Base-by-base conservation (phyloP, 2,888 invertebrate species). In the Drosophila parthenogenetica region DNA sequence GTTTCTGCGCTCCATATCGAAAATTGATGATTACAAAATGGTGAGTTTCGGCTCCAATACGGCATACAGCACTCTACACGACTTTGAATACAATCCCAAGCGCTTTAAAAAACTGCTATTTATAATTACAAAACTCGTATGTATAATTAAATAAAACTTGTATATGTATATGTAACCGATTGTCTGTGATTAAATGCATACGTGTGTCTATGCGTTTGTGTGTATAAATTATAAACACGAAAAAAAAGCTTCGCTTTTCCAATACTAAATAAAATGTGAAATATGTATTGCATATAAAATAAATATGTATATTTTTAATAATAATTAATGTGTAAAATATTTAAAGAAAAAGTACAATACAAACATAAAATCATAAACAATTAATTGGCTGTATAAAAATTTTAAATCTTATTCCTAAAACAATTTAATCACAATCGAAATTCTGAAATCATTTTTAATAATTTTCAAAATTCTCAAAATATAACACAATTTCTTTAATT, bases 11-110 rank as follows among this genome's bases (percentile, higher is more conserved):
- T 98, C 98, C 94, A 98, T 98, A 95, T 98, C 98, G 95, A 97
- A 98, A 96, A 98, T 98, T 94, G 97, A 98, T 94, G 98, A 98
- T 96, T 98, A 98, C 94, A 97, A 97, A 95, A 98, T 98, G 98
- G 98, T 98, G 96, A 97, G 97, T 97, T 93, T 81, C 68, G 77
- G 76, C 62, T 73, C 69, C 16, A 53, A 16, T 35, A 19, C 51
- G 68, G 45, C 46, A 51, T 50, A 17, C 42, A 54, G 32, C 19
- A 54, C 42, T 29, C 22, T 51, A 49, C 14, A 39, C 50, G 55
- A 68, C 39, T 54, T 37, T 49, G 54, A 66, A 69, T 69, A 71
- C 61, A 74, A 67, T 51, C 64, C 70, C 67, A 64, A 67, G 57
- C 70, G 77, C 78, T 77, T 77, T 61, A 61, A 22, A 58, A 58